Evolutionary conservation across 2,888 invertebrate species (phyloP).

Genomic region (Shargacucullia verbasci): DNA sequence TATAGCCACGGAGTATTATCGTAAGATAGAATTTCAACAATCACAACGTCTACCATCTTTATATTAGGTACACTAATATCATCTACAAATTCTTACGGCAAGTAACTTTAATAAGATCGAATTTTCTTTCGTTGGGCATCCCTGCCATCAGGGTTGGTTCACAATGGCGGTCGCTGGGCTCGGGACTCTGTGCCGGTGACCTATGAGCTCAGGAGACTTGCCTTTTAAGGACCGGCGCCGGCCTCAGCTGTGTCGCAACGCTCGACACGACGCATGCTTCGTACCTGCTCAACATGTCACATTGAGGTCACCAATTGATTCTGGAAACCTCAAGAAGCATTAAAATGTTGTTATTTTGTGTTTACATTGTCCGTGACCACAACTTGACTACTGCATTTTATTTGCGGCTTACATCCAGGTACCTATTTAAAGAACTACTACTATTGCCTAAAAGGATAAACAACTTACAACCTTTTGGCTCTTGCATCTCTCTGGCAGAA

Average conservation of each 20-base stretch:
- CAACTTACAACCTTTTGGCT: too few species aligned
- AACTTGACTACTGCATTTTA: not conserved
- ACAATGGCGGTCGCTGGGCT: constrained; percentile 33
- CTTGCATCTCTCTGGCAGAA: too few species aligned
- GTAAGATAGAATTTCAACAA: too few species aligned
- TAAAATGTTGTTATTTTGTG: constrained; percentile 1
- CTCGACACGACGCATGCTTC: constrained; percentile 54
- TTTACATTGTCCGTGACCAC: constrained; percentile 1
- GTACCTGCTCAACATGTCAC: constrained; percentile 51
- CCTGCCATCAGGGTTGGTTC: constrained; percentile 38
- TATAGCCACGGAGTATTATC: too few species aligned
- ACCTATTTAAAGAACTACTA: too few species aligned
- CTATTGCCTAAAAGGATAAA: too few species aligned
- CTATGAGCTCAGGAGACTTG: constrained; percentile 80
- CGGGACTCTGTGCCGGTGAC: constrained; percentile 73
- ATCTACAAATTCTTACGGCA: too few species aligned
- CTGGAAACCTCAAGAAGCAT: constrained; percentile 41
- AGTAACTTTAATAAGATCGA: too few species aligned
- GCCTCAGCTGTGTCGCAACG: constrained; percentile 69
- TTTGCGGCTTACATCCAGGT: not conserved
- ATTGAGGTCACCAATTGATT: constrained; percentile 57
- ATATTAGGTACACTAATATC: too few species aligned
- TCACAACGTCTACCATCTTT: too few species aligned
- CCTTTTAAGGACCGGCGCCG: constrained; percentile 84
- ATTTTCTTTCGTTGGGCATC: constrained; percentile 19